Evolutionary conservation across 53 echinoderm and acorn worm species (phyloP).

Genomic region (Paracentrotus lividus): DNA sequence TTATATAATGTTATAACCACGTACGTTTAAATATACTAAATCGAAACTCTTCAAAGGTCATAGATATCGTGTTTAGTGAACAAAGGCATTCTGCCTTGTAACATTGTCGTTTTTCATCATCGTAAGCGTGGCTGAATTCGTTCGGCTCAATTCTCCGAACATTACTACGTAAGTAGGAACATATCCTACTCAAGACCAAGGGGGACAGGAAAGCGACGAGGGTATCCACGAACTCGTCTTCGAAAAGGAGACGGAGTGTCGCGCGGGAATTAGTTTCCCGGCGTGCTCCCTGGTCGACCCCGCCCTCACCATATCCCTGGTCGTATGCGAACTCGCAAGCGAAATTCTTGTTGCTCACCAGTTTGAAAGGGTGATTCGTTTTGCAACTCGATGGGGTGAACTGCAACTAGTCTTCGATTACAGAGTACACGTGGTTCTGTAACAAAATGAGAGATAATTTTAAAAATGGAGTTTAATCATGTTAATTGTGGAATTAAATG

Average conservation of each 20-base stretch:
- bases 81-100: background rate
- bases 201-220: background rate
- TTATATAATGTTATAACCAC: background rate
- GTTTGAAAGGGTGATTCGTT: background rate
- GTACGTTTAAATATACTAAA: constrained; percentile 37
- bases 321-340: background rate
- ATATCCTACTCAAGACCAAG: background rate
- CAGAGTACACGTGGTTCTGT: constrained; percentile 23
- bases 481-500: background rate
- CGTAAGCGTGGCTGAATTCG: background rate
- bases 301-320: background rate
- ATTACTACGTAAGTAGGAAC: background rate
- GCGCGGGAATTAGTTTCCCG: background rate
- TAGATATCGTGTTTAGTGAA: background rate
- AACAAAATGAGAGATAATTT: background rate
- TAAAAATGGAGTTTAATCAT: no score
- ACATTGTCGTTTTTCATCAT: background rate
- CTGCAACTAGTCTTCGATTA: background rate
- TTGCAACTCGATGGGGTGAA: background rate
- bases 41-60: constrained; percentile 17
- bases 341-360: background rate
- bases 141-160: background rate
- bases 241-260: background rate
- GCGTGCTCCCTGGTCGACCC: background rate
- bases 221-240: background rate